Percentiles rank a stretch among this genome's conserved stretches.
phyloP scores from a whole-genome alignment of 2,797 vertebrate genomes.

The Varecia variegata region DNA sequence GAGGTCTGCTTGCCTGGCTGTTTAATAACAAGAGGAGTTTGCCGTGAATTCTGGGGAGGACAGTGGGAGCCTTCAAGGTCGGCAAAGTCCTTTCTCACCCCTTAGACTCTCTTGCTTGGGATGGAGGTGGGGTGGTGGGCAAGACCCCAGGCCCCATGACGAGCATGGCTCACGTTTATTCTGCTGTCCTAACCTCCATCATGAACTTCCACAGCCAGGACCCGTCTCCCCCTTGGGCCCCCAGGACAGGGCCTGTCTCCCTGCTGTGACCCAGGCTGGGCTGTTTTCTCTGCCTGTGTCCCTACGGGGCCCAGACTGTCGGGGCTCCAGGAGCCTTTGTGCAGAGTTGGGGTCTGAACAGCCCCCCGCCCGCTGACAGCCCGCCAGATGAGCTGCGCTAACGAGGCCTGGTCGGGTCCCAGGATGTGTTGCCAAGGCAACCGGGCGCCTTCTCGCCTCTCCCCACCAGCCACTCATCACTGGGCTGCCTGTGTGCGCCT shows the following conservation, averaged over 20 bases:
- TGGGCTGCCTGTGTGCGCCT: background rate
- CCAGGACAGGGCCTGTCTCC: background rate
- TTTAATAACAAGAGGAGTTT: background rate
- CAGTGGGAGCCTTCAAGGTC: background rate
- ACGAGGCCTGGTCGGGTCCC: background rate
- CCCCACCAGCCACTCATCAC: background rate
- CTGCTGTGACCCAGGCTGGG: background rate
- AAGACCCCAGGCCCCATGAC: background rate
- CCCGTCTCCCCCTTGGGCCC: background rate
- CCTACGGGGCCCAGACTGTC: background rate
- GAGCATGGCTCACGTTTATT: background rate
- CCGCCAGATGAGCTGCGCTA: background rate
- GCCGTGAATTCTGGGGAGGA: background rate
- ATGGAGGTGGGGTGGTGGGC: too few species aligned
- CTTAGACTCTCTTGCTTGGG: background rate
- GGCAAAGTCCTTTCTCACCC: background rate
- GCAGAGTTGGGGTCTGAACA: background rate
- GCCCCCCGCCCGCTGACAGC: background rate
- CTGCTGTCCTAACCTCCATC: background rate
- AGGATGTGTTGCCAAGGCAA: conserved; percentile 65
- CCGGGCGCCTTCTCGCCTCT: background rate
- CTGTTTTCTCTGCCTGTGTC: background rate
- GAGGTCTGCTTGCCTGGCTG: background rate
- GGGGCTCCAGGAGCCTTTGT: background rate
- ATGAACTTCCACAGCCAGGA: background rate